These are phyloP conservation scores for Orthonychiurus folsomi DNA, from an alignment of 2,888 invertebrate species.

Conservation along the genomic window DNA sequence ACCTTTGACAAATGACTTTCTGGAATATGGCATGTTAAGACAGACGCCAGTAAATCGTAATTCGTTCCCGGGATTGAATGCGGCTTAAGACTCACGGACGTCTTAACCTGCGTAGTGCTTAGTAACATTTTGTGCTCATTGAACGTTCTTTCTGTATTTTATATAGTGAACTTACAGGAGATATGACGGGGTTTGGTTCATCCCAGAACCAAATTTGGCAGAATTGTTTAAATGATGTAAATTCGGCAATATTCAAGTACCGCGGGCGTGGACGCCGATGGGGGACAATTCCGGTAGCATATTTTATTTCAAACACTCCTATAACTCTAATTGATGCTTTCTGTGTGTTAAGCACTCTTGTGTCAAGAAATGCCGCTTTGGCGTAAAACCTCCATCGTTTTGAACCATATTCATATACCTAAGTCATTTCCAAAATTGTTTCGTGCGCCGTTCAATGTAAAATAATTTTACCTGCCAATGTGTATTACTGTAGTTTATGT, in stretches of 20 bases:
- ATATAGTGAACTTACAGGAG: too few relatives aligned
- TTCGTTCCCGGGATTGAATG: slow-evolving; percentile 2
- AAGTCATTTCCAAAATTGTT: too few relatives aligned
- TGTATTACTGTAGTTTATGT: not conserved
- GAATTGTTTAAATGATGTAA: not conserved
- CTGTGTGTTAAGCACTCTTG: not conserved
- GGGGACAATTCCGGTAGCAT: too few relatives aligned
- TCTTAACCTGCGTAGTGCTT: not conserved
- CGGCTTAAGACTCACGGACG: slow-evolving; percentile 6
- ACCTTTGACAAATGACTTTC: slow-evolving; percentile 2
- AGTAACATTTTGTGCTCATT: too few relatives aligned
- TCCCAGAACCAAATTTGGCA: slow-evolving; percentile 12
- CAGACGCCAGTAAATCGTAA: slow-evolving; percentile 9
- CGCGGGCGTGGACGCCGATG: too few relatives aligned
- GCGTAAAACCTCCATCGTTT: slow-evolving; percentile 10
- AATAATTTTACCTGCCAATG: slow-evolving; percentile 15
- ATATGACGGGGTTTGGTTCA: slow-evolving; percentile 2
- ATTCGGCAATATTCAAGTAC: not conserved
- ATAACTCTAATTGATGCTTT: not conserved
- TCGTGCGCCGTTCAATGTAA: too few relatives aligned
- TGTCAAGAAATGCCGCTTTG: slow-evolving; percentile 2
- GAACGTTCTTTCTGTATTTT: not conserved
- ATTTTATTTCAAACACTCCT: slow-evolving; percentile 8
- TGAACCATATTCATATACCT: too few relatives aligned
- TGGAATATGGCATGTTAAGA: slow-evolving; percentile 6